phyloP scores from a whole-genome alignment of 2,797 vertebrate species.

The Macrochelys suwanniensis region DNA sequence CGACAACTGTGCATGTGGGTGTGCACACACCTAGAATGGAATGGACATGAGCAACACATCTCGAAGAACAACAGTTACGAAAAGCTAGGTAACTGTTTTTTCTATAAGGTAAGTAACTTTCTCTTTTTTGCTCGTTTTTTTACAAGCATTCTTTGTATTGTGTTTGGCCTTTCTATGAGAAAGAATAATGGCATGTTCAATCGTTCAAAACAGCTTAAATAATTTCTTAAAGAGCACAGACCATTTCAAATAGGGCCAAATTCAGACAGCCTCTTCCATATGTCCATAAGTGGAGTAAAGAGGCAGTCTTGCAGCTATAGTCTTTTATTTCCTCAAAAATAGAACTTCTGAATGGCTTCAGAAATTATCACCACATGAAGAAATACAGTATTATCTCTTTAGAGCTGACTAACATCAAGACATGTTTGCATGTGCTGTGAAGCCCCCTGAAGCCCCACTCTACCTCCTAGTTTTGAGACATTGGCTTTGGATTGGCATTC shows the following conservation, averaged over 20 bases:
- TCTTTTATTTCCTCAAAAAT: slow-evolving; percentile 13
- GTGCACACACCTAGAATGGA: too few relatives aligned
- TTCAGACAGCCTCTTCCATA: slow-evolving; percentile 37
- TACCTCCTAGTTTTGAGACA: not conserved
- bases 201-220: slow-evolving; percentile 31
- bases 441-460: not conserved
- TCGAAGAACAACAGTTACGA: too few relatives aligned
- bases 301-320: not conserved
- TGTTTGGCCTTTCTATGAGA: slow-evolving; percentile 36
- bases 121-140: not conserved
- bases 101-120: not conserved
- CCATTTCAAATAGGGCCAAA: slow-evolving; percentile 46
- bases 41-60: too few relatives aligned
- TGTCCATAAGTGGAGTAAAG: not conserved
- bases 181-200: not conserved
- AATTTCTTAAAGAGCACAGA: slow-evolving; percentile 4
- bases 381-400: not conserved
- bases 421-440: slow-evolving; percentile 13
- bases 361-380: slow-evolving; percentile 26
- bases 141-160: slow-evolving; percentile 32
- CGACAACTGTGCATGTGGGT: too few relatives aligned
- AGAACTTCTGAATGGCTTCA: slow-evolving; percentile 27
- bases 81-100: too few relatives aligned
- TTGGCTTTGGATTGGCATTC: not conserved
- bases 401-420: slow-evolving; percentile 13